Evolutionary conservation across 2,113 vertebrate species (phyloP).

Genomic region (Tachysurus vachellii): DNA sequence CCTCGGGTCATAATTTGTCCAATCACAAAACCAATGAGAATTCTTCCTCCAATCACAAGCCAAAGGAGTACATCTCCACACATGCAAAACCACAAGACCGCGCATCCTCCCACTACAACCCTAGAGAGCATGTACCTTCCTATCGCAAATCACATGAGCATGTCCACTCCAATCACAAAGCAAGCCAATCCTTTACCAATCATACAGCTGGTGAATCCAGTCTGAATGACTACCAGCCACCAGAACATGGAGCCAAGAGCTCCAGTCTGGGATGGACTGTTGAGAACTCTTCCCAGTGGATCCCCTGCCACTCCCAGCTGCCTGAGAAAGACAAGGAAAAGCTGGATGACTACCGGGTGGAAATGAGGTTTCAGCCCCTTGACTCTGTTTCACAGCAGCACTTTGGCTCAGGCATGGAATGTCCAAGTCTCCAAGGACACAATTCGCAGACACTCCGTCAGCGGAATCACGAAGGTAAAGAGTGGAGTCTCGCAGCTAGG

Average conservation of each 20-base stretch:
- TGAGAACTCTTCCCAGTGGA: constrained; percentile 83
- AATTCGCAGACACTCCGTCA: constrained; percentile 84
- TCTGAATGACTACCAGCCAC: constrained; percentile 58
- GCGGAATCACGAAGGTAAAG: constrained; percentile 78
- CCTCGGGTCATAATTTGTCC: constrained; percentile 70
- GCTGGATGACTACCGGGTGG: constrained; percentile 88
- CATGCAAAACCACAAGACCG: constrained; percentile 73
- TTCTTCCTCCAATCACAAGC: constrained; percentile 74
- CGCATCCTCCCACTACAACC: constrained; percentile 64
- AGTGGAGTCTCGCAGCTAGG: constrained; percentile 77
- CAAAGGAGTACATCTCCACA: constrained; percentile 73
- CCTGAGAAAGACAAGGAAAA: constrained; percentile 86
- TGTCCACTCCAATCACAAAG: constrained; percentile 72
- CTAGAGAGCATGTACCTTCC: constrained; percentile 66
- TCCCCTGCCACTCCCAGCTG: constrained; percentile 82
- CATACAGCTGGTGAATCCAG: constrained; percentile 67
- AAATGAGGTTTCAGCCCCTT: constrained; percentile 85
- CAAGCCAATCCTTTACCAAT: constrained; percentile 73
- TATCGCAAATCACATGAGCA: constrained; percentile 60
- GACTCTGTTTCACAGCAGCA: constrained; percentile 63
- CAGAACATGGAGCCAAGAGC: constrained; percentile 73
- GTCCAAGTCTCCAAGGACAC: constrained; percentile 76
- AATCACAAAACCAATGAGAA: constrained; percentile 74
- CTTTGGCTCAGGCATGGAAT: constrained; percentile 62
- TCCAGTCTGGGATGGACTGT: constrained; percentile 83